A percentile compares a stretch with the other conserved stretches of the same genome.
Conservation (phyloP, 2,888 invertebrate species). For the Chrysolina oricalcia region DNA sequence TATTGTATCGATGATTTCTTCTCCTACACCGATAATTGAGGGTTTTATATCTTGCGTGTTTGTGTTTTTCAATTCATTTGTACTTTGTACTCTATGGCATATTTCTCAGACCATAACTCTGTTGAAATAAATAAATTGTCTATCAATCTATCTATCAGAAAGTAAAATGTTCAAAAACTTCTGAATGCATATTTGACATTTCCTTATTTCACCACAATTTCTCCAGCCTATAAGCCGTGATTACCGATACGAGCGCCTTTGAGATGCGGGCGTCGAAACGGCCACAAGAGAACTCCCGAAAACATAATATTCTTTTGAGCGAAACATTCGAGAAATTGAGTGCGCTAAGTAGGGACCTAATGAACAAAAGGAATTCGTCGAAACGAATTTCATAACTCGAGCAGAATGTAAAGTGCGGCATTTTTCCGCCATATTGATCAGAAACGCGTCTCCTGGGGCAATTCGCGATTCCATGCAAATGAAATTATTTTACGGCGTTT, state of each 20-base stretch:
- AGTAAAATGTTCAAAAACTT: too few relatives aligned
- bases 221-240: not conserved
- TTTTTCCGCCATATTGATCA: slow-evolving; percentile 31
- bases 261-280: not conserved
- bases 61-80: too few relatives aligned
- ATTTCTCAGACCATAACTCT: too few relatives aligned
- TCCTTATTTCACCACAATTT: not conserved
- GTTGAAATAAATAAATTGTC: too few relatives aligned
- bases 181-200: not conserved
- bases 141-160: too few relatives aligned
- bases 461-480: slow-evolving; percentile 20
- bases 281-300: slow-evolving; percentile 20
- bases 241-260: not conserved
- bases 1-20: too few relatives aligned
- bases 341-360: slow-evolving; percentile 27
- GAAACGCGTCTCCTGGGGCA: not conserved
- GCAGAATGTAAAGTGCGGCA: slow-evolving; percentile 28
- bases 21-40: too few relatives aligned
- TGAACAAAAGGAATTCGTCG: slow-evolving; percentile 32
- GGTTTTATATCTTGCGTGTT: too few relatives aligned
- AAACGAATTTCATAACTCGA: slow-evolving; percentile 35
- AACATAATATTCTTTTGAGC: slow-evolving; percentile 21
- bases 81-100: too few relatives aligned
- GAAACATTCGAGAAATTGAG: slow-evolving; percentile 30
- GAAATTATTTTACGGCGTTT: slow-evolving; percentile 24